Base-by-base conservation (phyloP, 2,797 vertebrate species). In the Malacoraja senta region DNA sequence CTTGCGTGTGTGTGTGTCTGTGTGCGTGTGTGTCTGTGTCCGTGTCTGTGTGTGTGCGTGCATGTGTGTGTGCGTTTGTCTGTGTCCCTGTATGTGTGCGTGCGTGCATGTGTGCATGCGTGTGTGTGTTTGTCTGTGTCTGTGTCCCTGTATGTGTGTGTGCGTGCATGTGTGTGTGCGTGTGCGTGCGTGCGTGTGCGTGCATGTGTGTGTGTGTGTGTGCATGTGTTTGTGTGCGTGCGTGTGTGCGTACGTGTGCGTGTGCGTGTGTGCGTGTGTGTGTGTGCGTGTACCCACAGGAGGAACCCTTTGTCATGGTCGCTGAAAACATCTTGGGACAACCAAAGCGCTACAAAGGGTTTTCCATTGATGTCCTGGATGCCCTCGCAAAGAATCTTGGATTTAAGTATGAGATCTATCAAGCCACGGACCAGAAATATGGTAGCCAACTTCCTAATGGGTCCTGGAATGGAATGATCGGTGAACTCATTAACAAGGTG, bases 401-500 rank as follows among this genome's bases (percentile, higher is more conserved):
- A 76, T 99, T 99, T 95, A 99, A 99, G 94, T 99, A 99, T 93
- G 98, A 99, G 93, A 98, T 99, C 94, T 99, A 99, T 95, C 99
- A 99, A 96, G 97, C 98, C 17, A 97, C 97, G 0, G 99, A 99
- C 94, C 98, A 98, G 93, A 99, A 98, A 93, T 99, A 99, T 0
- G 99, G 99, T 93, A 97, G 98, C 38, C 97, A 96, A 9, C 98
- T 99, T 76, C 96, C 97, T 78, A 99, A 99, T 94, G 99, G 99
- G 93, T 98, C 99, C 84, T 99, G 99, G 99, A 99, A 98, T 35
- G 99, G 99, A 94, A 98, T 99, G 98, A 99, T 99, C 84, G 99
- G 99, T 94, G 99, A 99, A 94, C 98, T 99, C 93, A 99, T 99
- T 95, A 98, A 97, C 95, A 99, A 99, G 98, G 99, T 98, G 96